These are phyloP conservation scores for Yponomeuta plumbellus DNA, from an alignment of 2,888 invertebrate genomes.

Conservation along the genomic window DNA sequence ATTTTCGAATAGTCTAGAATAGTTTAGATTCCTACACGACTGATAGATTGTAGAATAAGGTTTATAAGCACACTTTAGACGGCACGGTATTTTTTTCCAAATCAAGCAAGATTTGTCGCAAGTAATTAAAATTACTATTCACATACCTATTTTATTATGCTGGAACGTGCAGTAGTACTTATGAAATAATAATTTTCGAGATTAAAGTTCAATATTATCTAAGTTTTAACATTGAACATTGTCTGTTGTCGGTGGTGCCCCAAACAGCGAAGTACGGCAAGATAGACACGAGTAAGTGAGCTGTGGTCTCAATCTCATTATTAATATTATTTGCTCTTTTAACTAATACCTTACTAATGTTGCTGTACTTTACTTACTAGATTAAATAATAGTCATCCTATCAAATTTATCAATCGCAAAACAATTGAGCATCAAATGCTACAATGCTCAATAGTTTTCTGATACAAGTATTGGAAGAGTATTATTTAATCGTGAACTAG, in stretches of 20 bases:
- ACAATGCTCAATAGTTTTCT: not conserved
- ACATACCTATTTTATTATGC: constrained; percentile 25
- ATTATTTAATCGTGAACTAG: not conserved
- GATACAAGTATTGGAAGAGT: not conserved
- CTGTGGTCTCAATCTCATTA: constrained; percentile 72
- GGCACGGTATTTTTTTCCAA: not conserved
- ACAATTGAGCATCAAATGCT: not conserved
- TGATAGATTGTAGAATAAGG: not conserved
- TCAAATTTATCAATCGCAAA: not conserved
- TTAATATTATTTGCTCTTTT: constrained; percentile 57
- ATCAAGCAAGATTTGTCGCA: not conserved
- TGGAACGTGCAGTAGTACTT: constrained; percentile 28
- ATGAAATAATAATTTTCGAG: not conserved
- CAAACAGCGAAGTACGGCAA: constrained; percentile 73
- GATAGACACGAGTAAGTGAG: constrained; percentile 73
- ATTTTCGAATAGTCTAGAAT: not conserved
- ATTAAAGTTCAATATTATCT: not conserved
- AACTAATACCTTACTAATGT: constrained; percentile 66
- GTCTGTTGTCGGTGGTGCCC: constrained; percentile 76
- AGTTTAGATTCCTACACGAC: not conserved
- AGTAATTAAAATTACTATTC: constrained; percentile 19
- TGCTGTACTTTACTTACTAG: constrained; percentile 46
- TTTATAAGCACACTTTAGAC: constrained; percentile 1
- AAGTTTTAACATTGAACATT: constrained; percentile 59
- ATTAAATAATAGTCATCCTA: not conserved